These are phyloP conservation scores for Grallaria varia DNA, from an alignment of 2,113 vertebrate genomes.

Conservation along the genomic window DNA sequence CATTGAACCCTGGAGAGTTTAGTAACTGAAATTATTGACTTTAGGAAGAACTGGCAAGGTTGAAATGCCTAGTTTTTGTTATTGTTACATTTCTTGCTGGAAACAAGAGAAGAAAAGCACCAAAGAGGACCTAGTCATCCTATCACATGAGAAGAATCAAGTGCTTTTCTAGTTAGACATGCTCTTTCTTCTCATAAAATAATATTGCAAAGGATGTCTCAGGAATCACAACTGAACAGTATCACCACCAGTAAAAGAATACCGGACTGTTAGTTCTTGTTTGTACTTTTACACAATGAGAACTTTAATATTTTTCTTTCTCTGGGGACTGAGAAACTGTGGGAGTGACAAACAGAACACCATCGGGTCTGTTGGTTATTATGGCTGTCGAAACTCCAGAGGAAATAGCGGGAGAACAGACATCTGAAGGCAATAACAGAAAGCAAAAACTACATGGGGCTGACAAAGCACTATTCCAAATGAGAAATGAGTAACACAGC, in stretches of 20 bases:
- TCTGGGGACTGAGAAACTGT: neutral
- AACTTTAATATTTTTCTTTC: neutral
- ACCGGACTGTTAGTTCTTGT: neutral
- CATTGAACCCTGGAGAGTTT: neutral
- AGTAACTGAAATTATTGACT: neutral
- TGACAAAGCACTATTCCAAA: neutral
- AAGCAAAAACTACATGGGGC: neutral
- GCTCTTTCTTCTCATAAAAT: neutral
- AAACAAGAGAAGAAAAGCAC: neutral
- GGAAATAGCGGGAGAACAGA: neutral
- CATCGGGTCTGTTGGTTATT: neutral
- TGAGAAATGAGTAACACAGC: neutral
- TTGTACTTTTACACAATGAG: neutral
- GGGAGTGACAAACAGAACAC: neutral
- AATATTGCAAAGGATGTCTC: neutral
- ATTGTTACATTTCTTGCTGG: neutral
- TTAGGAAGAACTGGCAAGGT: neutral
- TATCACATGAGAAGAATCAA: neutral
- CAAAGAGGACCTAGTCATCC: neutral
- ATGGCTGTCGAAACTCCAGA: neutral
- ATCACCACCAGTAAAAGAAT: neutral
- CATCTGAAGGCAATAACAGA: neutral
- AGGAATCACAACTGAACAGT: neutral
- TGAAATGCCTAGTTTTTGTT: neutral
- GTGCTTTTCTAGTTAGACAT: neutral